A percentile compares a stretch with the other conserved stretches of the same genome.
phyloP scores from a whole-genome alignment of 2,797 vertebrate species.

The Anguilla anguilla region DNA sequence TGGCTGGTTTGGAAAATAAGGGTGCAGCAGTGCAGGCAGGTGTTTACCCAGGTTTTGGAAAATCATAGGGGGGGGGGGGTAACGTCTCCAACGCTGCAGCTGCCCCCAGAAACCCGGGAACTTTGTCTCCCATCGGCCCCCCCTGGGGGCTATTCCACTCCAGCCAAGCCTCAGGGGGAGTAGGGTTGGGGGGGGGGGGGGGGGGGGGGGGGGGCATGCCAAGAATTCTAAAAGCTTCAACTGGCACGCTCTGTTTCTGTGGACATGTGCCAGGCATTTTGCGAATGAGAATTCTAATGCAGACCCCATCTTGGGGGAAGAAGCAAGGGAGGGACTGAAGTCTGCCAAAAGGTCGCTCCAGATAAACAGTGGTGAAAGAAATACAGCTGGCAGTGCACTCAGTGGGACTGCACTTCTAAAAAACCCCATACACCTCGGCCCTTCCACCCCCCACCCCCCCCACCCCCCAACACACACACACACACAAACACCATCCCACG shows the following conservation, averaged over 20 bases:
- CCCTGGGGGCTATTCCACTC: slow-evolving; percentile 62
- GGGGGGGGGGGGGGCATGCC: slow-evolving; percentile 39
- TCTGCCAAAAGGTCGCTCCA: slow-evolving; percentile 42
- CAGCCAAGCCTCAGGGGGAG: slow-evolving; percentile 30
- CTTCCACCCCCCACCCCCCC: no score
- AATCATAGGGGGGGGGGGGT: slow-evolving; percentile 7
- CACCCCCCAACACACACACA: no score
- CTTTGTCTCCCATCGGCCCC: slow-evolving; percentile 53
- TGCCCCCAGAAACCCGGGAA: slow-evolving; percentile 35
- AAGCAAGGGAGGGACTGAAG: slow-evolving; percentile 22
- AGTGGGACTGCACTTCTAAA: slow-evolving; percentile 45
- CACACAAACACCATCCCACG: not conserved
- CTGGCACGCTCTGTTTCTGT: slow-evolving; percentile 12
- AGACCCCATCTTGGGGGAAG: not conserved
- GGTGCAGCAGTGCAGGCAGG: not conserved
- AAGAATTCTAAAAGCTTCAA: slow-evolving; percentile 51
- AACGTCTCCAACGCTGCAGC: slow-evolving; percentile 28
- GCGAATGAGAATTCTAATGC: not conserved
- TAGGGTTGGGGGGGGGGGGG: not conserved
- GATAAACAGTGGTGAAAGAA: slow-evolving; percentile 43
- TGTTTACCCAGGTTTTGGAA: not conserved
- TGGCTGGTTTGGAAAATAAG: not conserved
- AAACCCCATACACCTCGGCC: not conserved
- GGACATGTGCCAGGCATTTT: slow-evolving; percentile 58
- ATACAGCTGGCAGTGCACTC: slow-evolving; percentile 46